phyloP scores from a whole-genome alignment of 2,113 vertebrate genomes.

The Ardeotis arabs region DNA sequence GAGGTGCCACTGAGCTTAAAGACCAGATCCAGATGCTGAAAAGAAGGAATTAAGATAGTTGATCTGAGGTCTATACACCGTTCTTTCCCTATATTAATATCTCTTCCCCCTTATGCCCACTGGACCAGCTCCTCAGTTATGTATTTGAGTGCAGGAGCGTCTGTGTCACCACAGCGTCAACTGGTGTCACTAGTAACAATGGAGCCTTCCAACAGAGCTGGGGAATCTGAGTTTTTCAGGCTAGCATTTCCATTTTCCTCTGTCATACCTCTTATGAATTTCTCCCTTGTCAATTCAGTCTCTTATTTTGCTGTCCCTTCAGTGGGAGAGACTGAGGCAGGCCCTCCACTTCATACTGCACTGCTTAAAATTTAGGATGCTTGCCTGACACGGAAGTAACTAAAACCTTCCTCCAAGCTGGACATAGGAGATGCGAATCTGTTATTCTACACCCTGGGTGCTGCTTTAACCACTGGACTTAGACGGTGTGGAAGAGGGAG shows the following conservation, averaged over 20 bases:
- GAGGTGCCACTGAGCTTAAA: neutral
- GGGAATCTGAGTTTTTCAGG: neutral
- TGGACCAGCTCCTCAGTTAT: neutral
- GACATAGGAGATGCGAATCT: neutral
- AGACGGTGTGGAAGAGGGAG: rapidly evolving
- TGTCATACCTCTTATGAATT: neutral
- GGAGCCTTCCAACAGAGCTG: neutral
- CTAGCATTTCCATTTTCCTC: neutral
- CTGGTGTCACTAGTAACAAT: neutral
- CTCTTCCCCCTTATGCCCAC: neutral
- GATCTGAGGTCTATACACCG: neutral
- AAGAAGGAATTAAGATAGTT: neutral
- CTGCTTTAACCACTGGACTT: neutral
- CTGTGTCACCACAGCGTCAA: rapidly evolving
- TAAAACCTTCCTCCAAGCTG: neutral
- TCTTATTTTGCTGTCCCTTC: neutral
- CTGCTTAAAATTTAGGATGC: neutral
- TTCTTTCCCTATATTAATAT: neutral
- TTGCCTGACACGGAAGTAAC: neutral
- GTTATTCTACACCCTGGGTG: neutral
- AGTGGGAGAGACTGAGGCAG: neutral
- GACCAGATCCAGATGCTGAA: neutral
- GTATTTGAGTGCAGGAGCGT: rapidly evolving
- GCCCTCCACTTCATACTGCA: neutral
- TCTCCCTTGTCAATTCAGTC: neutral